phyloP scores from a whole-genome alignment of 2,888 invertebrate genomes.

The Lepidochrysops patricia region DNA sequence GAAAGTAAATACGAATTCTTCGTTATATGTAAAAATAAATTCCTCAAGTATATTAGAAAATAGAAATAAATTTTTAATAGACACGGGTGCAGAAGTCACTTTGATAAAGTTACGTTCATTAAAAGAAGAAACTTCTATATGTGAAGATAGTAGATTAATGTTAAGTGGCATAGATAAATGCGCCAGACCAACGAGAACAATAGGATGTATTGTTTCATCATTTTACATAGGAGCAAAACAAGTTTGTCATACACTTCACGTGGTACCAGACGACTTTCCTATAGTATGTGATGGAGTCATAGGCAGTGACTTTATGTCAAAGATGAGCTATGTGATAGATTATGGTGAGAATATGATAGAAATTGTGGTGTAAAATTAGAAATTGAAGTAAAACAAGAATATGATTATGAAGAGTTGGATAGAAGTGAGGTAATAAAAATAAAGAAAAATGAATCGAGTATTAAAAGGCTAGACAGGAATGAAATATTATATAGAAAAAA shows the following conservation, averaged over 20 bases:
- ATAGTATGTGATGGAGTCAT: constrained; percentile 21
- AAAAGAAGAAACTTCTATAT: constrained; percentile 15
- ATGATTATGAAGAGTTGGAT: too few relatives aligned
- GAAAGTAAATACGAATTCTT: constrained; percentile 20
- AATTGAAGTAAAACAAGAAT: constrained; percentile 9
- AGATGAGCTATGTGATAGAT: constrained; percentile 19
- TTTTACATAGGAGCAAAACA: constrained; percentile 18
- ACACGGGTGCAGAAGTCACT: constrained; percentile 22
- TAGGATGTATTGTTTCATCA: constrained; percentile 18
- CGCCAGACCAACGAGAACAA: constrained; percentile 19
- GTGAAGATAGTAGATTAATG: constrained; percentile 19
- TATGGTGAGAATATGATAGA: constrained; percentile 17
- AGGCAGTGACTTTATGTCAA: constrained; percentile 23
- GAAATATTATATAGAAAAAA: too few relatives aligned
- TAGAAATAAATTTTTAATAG: constrained; percentile 21
- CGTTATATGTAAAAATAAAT: constrained; percentile 19
- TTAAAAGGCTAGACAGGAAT: too few relatives aligned
- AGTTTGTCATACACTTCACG: constrained; percentile 18
- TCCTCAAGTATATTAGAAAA: constrained; percentile 6
- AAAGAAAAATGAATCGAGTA: too few relatives aligned
- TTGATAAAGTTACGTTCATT: constrained; percentile 19
- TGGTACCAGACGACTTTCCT: constrained; percentile 24
- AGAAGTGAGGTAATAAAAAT: too few relatives aligned
- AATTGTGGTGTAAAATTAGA: constrained; percentile 17
- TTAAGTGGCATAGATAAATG: constrained; percentile 23